Evolutionary conservation across 2,797 vertebrate genomes (phyloP).

Genomic region (Brachyalestes nurse): DNA sequence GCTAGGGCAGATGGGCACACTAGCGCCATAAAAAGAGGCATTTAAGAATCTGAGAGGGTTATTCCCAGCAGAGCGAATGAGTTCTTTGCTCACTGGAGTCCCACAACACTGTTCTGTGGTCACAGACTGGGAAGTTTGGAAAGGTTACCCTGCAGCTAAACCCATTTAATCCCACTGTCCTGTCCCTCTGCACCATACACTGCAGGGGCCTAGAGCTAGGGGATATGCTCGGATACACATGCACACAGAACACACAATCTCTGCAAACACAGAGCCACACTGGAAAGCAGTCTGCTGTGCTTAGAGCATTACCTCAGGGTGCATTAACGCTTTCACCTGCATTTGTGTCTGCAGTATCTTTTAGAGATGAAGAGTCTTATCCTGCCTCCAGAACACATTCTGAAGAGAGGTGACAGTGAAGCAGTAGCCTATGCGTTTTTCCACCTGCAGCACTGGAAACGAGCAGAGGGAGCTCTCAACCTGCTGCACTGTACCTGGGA

Average conservation of each 20-base stretch:
- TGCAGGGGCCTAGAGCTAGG: background rate
- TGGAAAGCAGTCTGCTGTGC: background rate
- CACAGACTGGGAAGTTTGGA: slow-evolving; percentile 19
- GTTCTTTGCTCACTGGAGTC: slow-evolving; percentile 4
- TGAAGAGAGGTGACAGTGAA: slow-evolving; percentile 98
- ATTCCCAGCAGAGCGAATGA: slow-evolving; percentile 15
- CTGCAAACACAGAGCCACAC: slow-evolving; percentile 54
- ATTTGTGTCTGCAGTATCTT: slow-evolving; percentile 83
- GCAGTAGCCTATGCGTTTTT: slow-evolving; percentile 98
- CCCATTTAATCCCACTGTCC: slow-evolving; percentile 44
- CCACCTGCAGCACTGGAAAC: slow-evolving; percentile 98
- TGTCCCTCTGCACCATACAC: slow-evolving; percentile 17
- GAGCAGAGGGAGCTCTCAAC: slow-evolving; percentile 96
- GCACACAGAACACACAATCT: background rate
- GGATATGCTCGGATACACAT: background rate
- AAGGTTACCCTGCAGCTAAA: slow-evolving; percentile 34
- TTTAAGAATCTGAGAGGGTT: slow-evolving; percentile 25
- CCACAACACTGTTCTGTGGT: slow-evolving; percentile 17
- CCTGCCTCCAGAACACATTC: slow-evolving; percentile 96
- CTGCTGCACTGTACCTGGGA: slow-evolving; percentile 99
- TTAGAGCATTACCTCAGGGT: background rate
- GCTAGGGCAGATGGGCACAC: slow-evolving; percentile 18
- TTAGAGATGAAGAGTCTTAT: slow-evolving; percentile 99
- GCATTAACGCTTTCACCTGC: background rate
- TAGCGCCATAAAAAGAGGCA: slow-evolving; percentile 21